A percentile compares a stretch with the other conserved stretches of the same genome.
Evolutionary conservation across 2,113 vertebrate species (phyloP).

Genomic region (Elgaria multicarinata): DNA sequence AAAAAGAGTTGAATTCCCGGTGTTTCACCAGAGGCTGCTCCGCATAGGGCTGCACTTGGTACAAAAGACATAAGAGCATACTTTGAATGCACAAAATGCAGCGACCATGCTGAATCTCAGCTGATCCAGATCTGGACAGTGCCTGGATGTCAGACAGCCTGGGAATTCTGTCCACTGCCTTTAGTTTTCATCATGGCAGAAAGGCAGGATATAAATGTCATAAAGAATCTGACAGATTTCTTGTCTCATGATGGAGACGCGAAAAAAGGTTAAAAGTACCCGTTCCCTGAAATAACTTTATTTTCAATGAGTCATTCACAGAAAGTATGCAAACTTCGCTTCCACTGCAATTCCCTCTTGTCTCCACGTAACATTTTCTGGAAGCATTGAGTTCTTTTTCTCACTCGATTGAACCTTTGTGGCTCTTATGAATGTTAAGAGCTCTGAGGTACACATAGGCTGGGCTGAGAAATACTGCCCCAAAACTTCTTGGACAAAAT

Average conservation of each 20-base stretch:
- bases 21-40: no score
- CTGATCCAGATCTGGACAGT: background rate
- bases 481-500: background rate
- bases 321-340: background rate
- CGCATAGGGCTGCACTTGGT: no score
- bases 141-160: background rate
- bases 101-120: background rate
- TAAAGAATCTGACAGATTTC: background rate
- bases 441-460: background rate
- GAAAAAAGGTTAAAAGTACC: background rate
- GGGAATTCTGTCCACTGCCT: background rate
- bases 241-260: background rate
- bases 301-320: background rate
- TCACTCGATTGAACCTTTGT: background rate
- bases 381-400: background rate
- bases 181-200: background rate
- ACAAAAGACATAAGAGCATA: background rate
- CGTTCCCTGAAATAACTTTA: background rate
- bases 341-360: background rate
- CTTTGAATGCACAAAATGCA: background rate
- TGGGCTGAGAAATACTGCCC: background rate
- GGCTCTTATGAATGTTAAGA: background rate
- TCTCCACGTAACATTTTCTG: background rate
- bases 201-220: background rate
- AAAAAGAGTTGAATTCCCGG: no score